Percentiles rank a stretch among this genome's conserved stretches.
Evolutionary conservation across 2,888 invertebrate genomes (phyloP).

Genomic region (Apamea anceps): DNA sequence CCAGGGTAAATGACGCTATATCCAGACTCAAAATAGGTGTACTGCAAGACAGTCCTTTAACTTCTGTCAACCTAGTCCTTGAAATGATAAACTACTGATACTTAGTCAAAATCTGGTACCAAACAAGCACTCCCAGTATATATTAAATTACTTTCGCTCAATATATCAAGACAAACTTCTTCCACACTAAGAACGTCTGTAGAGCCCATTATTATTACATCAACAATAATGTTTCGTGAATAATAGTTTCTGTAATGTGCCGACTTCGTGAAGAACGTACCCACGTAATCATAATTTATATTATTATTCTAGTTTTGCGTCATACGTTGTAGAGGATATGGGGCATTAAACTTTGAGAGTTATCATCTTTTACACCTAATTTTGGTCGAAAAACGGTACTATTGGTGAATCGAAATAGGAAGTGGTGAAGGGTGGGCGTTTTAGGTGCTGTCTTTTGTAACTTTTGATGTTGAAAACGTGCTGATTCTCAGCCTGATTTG

Average conservation of each 20-base stretch:
- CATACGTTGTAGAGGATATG: constrained; percentile 45
- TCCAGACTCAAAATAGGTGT: not conserved
- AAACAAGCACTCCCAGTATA: constrained; percentile 8
- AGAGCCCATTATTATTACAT: constrained; percentile 55
- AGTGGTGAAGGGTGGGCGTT: not conserved
- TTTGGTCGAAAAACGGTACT: not conserved
- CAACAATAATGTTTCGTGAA: constrained; percentile 60
- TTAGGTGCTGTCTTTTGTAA: not conserved
- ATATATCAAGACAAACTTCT: constrained; percentile 53
- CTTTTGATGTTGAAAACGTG: not conserved
- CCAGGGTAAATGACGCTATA: no score
- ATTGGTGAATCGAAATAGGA: not conserved
- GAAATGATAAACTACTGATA: constrained; percentile 6
- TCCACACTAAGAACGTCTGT: constrained; percentile 35
- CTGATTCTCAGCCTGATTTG: not conserved
- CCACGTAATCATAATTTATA: constrained; percentile 60
- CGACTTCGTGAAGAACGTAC: constrained; percentile 47
- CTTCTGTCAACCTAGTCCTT: not conserved
- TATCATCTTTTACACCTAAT: constrained; percentile 28
- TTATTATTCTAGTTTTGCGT: constrained; percentile 50
- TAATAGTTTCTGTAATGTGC: constrained; percentile 60
- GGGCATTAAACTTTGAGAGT: constrained; percentile 35
- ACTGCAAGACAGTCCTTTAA: not conserved
- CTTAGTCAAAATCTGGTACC: constrained; percentile 27
- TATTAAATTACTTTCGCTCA: constrained; percentile 50